Evolutionary conservation across 2,113 vertebrate species (phyloP), one percentile per base, ranked within the genome.

Genomic region (Prunella fulvescens): DNA sequence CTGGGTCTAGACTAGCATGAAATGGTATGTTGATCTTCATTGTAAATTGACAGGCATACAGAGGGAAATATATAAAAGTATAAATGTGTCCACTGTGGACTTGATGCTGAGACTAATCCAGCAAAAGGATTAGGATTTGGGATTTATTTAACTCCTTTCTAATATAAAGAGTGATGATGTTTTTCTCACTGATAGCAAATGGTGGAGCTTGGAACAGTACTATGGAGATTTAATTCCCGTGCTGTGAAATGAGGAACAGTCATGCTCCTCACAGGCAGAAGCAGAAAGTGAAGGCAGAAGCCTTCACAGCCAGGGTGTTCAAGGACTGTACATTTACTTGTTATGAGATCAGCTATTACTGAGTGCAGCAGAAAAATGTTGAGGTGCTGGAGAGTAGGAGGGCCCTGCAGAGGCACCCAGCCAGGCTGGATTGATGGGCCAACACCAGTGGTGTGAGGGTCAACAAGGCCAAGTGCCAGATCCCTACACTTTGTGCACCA

Each of bases 81-180:
- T 78, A 62, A 86, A 79, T 7, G 8, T 88, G 64, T 88, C 67
- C 39, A 47, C 60, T 79, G 58, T 53, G 53, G 70, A 48, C 61
- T 79, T 76, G 53, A 57, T 65, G 57, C 84, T 91, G 89, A 95
- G 66, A 84, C 92, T 96, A 95, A 97, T 95, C 92, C 86, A 84
- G 77, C 44, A 88, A 95, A 95, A 84, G 69, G 83, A 94, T 95
- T 95, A 93, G 86, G 76, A 91, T 84, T 96, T 60, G 42, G 86
- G 58, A 80, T 97, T 92, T 94, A 69, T 76, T 96, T 91, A 88
- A 77, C 60, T 95, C 47, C 60, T 67, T 84, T 86, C 51, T 51
- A 67, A 86, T 84, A 84, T 14, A 80, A 70, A 83, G 54, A 88
- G 80, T 47, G 60, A 80, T 71, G 35, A 62, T 78, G 35, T 53